Evolutionary conservation across 2,797 vertebrate genomes (phyloP).

Genomic region (Spondyliosoma cantharus): DNA sequence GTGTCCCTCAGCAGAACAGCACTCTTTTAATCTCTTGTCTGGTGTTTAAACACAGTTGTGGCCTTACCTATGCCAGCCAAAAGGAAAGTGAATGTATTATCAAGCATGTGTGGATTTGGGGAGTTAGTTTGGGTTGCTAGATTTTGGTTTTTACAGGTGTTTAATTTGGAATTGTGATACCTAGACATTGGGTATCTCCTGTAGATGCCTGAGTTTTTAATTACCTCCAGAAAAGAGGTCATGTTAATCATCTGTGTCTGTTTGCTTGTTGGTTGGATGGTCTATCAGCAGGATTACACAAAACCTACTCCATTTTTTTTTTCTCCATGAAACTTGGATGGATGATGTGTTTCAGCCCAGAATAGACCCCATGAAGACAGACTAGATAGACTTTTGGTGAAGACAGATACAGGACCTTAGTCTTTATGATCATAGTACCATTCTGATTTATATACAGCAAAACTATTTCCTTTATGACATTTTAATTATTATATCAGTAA

Average conservation of each 20-base stretch:
- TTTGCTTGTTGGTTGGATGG: no score
- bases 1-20: constrained; percentile 68
- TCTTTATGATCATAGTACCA: no score
- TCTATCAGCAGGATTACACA: no score
- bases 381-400: no score
- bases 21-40: constrained; percentile 78
- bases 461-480: constrained; percentile 16
- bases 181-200: neutral
- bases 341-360: no score
- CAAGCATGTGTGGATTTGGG: neutral
- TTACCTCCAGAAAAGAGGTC: no score
- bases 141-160: neutral
- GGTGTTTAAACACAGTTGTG: constrained; percentile 73
- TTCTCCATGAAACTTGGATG: no score
- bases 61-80: constrained; percentile 44
- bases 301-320: no score
- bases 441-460: neutral
- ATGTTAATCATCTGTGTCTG: no score
- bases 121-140: neutral
- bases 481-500: neutral
- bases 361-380: no score
- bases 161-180: neutral
- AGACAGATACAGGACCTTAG: no score
- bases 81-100: constrained; percentile 46
- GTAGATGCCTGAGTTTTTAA: no score